A percentile compares a stretch with the other conserved stretches of the same genome.
Evolutionary conservation across 2,888 invertebrate species (phyloP).

Genomic region (Cephus pygmeus): DNA sequence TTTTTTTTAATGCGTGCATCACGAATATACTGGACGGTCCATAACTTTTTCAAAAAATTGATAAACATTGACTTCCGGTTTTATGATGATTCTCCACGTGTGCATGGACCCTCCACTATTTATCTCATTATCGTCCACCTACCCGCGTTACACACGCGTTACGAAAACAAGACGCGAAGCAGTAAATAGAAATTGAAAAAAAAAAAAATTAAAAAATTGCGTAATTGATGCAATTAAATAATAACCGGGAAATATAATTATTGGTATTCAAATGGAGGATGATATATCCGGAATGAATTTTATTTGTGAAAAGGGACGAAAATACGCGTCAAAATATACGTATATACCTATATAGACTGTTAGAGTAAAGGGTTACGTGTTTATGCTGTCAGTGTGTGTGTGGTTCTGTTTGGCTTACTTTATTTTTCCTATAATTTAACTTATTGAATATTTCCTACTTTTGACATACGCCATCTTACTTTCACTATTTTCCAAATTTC

Average conservation of each 20-base stretch:
- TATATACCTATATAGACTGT: neutral
- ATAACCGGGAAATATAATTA: constrained; percentile 41
- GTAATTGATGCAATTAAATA: neutral
- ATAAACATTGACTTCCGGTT: neutral
- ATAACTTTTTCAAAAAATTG: neutral
- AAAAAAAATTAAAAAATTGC: neutral
- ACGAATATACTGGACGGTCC: neutral
- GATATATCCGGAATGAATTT: neutral
- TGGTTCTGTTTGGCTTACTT: constrained; percentile 33
- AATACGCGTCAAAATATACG: neutral
- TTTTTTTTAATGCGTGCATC: neutral
- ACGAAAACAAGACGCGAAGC: neutral
- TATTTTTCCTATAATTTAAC: constrained; percentile 28
- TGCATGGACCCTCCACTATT: neutral
- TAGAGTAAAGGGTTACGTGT: constrained; percentile 36
- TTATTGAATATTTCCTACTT: neutral
- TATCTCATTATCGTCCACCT: neutral
- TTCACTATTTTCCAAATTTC: constrained; percentile 19
- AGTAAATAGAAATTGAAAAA: neutral
- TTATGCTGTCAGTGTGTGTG: constrained; percentile 34
- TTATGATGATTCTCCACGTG: neutral
- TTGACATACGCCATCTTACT: constrained; percentile 10
- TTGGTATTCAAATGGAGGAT: constrained; percentile 66
- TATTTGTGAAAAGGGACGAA: neutral
- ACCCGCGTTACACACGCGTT: neutral